phyloP scores from a whole-genome alignment of 2,113 vertebrate species.

The Phalacrocorax brasilianus region DNA sequence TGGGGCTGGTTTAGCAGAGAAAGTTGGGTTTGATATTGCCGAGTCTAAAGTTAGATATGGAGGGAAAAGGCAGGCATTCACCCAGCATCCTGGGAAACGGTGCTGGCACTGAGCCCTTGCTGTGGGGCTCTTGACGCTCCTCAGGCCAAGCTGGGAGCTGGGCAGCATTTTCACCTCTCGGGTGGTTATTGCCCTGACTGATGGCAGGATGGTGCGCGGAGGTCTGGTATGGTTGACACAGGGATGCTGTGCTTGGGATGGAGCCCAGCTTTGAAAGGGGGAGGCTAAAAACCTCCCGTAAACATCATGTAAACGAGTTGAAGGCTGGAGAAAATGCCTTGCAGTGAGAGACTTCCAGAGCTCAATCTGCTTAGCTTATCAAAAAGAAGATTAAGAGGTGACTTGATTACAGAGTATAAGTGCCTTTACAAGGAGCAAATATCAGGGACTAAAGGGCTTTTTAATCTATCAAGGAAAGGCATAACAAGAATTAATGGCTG shows the following conservation, averaged over 20 bases:
- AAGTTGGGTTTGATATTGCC: background rate
- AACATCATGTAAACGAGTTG: conserved; percentile 58
- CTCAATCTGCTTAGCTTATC: conserved; percentile 70
- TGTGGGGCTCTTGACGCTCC: rapidly evolving
- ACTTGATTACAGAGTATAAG: conserved; percentile 70
- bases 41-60: background rate
- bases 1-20: background rate
- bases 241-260: background rate
- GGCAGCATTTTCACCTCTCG: background rate
- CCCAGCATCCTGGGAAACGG: background rate
- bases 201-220: background rate
- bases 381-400: conserved; percentile 71
- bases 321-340: conserved; percentile 58
- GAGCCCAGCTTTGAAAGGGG: background rate
- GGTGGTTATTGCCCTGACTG: background rate
- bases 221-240: rapidly evolving
- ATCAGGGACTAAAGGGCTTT: conserved; percentile 66
- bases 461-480: conserved; percentile 64
- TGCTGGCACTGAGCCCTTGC: rapidly evolving
- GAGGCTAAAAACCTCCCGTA: background rate
- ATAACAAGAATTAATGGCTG: conserved; percentile 65
- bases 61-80: background rate
- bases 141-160: background rate
- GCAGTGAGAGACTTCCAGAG: conserved; percentile 55
- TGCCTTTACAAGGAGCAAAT: conserved; percentile 67